Percentiles rank a stretch among this genome's conserved stretches.
phyloP scores from a whole-genome alignment of 2,888 invertebrate species.

The Drosophila leonis region DNA sequence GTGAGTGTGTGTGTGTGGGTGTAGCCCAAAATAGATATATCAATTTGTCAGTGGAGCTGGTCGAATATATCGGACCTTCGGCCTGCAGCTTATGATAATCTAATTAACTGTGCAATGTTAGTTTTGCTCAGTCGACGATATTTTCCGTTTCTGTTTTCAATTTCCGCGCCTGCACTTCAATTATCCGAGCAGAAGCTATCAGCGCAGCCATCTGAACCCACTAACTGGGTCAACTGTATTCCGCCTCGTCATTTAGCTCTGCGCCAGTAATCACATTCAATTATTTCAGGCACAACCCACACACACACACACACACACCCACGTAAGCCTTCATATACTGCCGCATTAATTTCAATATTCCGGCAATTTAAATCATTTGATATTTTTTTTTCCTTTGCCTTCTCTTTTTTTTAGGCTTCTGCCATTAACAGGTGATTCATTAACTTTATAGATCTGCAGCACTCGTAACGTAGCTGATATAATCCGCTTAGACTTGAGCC shows the following conservation, averaged over 20 bases:
- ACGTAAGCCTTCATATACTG: constrained; percentile 24
- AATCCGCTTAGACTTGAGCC: constrained; percentile 47
- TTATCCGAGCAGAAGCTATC: constrained; percentile 57
- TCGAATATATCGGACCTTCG: not conserved
- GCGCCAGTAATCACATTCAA: constrained; percentile 72
- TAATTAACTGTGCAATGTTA: constrained; percentile 43
- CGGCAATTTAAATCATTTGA: constrained; percentile 67
- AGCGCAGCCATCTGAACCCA: constrained; percentile 47
- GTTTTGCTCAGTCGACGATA: constrained; percentile 44
- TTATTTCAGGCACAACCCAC: constrained; percentile 60
- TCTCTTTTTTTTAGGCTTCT: constrained; percentile 14
- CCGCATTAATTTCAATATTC: constrained; percentile 70
- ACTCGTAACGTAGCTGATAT: constrained; percentile 22
- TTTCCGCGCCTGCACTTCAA: constrained; percentile 75
- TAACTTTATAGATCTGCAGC: constrained; percentile 53
- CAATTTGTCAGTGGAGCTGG: constrained; percentile 4
- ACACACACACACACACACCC: constrained; percentile 11
- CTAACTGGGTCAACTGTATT: constrained; percentile 73
- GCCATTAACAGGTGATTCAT: constrained; percentile 56
- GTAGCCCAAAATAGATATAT: not conserved
- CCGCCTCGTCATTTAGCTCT: constrained; percentile 55
- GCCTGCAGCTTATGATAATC: constrained; percentile 42
- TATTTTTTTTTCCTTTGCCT: constrained; percentile 33
- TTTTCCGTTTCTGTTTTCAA: constrained; percentile 65
- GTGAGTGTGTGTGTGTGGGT: not conserved